Percentiles rank a stretch among this genome's conserved stretches.
Conservation (phyloP, 2,888 invertebrate genomes). For the Myopa testacea region DNA sequence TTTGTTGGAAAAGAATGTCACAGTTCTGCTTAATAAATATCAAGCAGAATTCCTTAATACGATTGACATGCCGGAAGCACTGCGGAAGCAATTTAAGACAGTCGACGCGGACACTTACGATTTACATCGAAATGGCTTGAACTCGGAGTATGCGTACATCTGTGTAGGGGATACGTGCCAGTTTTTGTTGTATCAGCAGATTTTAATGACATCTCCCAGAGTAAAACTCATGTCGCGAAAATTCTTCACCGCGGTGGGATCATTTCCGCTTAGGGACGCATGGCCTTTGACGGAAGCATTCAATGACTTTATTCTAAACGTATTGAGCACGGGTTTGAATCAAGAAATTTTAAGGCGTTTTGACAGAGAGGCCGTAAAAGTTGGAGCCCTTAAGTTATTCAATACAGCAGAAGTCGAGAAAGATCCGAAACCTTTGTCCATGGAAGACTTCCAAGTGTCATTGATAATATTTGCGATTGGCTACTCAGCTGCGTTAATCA, state of each 20-base stretch:
- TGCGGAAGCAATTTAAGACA: neutral
- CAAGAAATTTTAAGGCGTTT: slow-evolving; percentile 20
- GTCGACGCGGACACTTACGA: neutral
- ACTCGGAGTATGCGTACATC: slow-evolving; percentile 44
- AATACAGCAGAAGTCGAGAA: slow-evolving; percentile 5
- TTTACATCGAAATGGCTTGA: slow-evolving; percentile 41
- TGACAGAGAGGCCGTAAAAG: slow-evolving; percentile 14
- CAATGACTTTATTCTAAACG: slow-evolving; percentile 33
- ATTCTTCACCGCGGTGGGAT: slow-evolving; percentile 37
- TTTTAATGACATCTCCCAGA: slow-evolving; percentile 44
- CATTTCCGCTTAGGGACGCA: slow-evolving; percentile 37
- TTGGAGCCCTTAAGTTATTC: slow-evolving; percentile 24
- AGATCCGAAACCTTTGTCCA: slow-evolving; percentile 34
- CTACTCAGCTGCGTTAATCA: neutral
- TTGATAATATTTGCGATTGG: slow-evolving; percentile 20
- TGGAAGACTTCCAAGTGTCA: slow-evolving; percentile 41
- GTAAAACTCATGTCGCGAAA: slow-evolving; percentile 41
- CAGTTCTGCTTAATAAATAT: too few species aligned
- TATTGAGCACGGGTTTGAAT: slow-evolving; percentile 41
- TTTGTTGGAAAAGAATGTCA: neutral
- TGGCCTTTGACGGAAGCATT: slow-evolving; percentile 46
- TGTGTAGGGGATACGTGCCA: slow-evolving; percentile 43
- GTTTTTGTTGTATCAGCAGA: slow-evolving; percentile 51
- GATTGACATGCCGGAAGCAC: too few species aligned
- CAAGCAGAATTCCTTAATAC: too few species aligned